Conservation (phyloP, 2,888 invertebrate genomes). For the Carcina quercana region DNA sequence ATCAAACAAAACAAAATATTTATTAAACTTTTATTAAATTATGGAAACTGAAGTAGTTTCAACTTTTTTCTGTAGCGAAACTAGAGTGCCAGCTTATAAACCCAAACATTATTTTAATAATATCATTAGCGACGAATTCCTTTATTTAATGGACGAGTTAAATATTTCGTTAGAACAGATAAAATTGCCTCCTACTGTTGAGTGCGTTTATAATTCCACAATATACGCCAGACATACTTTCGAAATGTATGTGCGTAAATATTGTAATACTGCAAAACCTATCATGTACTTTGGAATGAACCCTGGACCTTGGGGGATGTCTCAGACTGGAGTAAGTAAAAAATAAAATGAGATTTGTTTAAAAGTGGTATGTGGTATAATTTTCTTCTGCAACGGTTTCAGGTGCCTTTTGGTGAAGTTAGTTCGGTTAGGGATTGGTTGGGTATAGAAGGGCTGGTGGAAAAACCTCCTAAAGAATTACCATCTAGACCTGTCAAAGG, state of each 20-base stretch:
- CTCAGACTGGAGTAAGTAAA: slow-evolving; percentile 91
- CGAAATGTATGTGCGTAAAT: slow-evolving; percentile 82
- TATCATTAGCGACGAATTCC: slow-evolving; percentile 42
- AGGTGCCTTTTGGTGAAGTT: slow-evolving; percentile 94
- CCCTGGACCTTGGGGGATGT: slow-evolving; percentile 98
- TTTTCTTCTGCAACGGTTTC: slow-evolving; percentile 16
- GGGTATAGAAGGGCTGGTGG: slow-evolving; percentile 79
- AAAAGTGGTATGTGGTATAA: too few species aligned
- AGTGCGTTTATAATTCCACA: slow-evolving; percentile 88
- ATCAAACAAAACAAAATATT: too few species aligned
- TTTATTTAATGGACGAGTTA: slow-evolving; percentile 48
- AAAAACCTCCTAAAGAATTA: slow-evolving; percentile 80
- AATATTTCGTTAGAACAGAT: slow-evolving; percentile 58
- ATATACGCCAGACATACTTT: slow-evolving; percentile 89
- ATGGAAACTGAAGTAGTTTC: slow-evolving; percentile 43
- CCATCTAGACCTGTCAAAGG: slow-evolving; percentile 81
- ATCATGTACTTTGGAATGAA: slow-evolving; percentile 95
- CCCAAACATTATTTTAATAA: too few species aligned
- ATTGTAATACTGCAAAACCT: slow-evolving; percentile 78
- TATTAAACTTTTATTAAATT: too few species aligned
- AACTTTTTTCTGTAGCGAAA: slow-evolving; percentile 33
- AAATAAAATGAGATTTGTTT: too few species aligned
- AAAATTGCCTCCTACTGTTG: slow-evolving; percentile 69
- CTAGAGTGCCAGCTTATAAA: not conserved
- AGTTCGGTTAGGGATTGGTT: slow-evolving; percentile 85